These are phyloP conservation scores for Macrotis lagotis DNA, from an alignment of 2,113 vertebrate genomes.

Conservation along the genomic window DNA sequence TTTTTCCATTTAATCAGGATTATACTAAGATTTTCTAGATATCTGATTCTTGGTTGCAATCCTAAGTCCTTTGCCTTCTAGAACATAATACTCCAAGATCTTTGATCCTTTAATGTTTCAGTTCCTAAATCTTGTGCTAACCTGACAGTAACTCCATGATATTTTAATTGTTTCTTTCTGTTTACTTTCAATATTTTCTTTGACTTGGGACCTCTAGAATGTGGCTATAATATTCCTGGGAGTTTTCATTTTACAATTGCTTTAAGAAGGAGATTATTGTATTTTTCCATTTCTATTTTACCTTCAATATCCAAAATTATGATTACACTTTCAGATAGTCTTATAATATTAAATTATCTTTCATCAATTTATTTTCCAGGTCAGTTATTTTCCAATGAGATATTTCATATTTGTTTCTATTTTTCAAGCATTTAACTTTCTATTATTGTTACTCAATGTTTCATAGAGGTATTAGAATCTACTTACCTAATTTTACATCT, in stretches of 20 bases:
- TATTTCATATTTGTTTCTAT: background rate
- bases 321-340: background rate
- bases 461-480: background rate
- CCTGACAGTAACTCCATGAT: background rate
- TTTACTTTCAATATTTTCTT: background rate
- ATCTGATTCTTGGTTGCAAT: background rate
- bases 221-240: background rate
- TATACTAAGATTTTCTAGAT: background rate
- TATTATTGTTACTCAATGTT: background rate
- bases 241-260: too few relatives aligned
- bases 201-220: background rate
- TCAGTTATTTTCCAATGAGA: background rate
- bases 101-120: background rate
- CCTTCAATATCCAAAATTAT: background rate
- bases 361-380: background rate
- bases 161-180: background rate
- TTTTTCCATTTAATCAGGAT: background rate
- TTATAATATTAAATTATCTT: background rate
- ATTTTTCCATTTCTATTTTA: background rate
- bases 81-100: background rate
- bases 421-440: background rate
- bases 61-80: background rate
- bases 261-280: background rate
- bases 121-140: background rate
- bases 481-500: background rate